Evolutionary conservation across 2,797 vertebrate species (phyloP).

Genomic region (Denticeps clupeoides): DNA sequence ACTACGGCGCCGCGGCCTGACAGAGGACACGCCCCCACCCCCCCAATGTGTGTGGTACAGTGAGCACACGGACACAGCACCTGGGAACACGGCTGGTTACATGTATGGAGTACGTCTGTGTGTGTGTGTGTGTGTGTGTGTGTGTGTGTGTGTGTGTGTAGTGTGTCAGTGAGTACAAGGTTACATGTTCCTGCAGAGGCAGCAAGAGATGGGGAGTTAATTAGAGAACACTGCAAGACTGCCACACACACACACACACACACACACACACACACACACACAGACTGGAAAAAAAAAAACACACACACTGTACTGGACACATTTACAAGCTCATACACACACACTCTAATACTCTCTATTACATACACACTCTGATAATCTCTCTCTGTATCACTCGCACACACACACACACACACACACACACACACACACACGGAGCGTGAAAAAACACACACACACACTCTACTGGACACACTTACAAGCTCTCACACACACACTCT

Average conservation of each 20-base stretch:
- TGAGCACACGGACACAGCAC: slow-evolving; percentile 3
- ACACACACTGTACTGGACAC: background rate
- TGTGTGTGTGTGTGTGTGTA: slow-evolving; percentile 15
- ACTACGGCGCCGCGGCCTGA: no score
- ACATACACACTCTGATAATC: background rate
- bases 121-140: slow-evolving; percentile 8
- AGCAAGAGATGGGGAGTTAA: slow-evolving; percentile 34
- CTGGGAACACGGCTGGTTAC: slow-evolving; percentile 13
- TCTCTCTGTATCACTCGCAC: no score
- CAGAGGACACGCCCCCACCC: slow-evolving; percentile 11
- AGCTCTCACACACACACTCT: no score
- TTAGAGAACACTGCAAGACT: slow-evolving; percentile 30
- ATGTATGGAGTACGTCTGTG: background rate
- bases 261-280: slow-evolving; percentile 15
- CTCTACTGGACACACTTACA: no score
- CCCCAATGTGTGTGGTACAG: slow-evolving; percentile 13
- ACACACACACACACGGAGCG: background rate
- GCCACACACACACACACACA: slow-evolving; percentile 14
- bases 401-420: background rate
- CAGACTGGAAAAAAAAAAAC: no score
- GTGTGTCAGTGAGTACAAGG: background rate
- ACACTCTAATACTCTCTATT: background rate
- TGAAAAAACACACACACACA: no score
- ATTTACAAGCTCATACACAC: background rate
- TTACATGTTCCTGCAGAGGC: background rate